Percentiles rank a stretch among this genome's conserved stretches.
These are phyloP conservation scores for Pristis pectinata DNA, from an alignment of 2,797 vertebrate genomes.

Conservation along the genomic window DNA sequence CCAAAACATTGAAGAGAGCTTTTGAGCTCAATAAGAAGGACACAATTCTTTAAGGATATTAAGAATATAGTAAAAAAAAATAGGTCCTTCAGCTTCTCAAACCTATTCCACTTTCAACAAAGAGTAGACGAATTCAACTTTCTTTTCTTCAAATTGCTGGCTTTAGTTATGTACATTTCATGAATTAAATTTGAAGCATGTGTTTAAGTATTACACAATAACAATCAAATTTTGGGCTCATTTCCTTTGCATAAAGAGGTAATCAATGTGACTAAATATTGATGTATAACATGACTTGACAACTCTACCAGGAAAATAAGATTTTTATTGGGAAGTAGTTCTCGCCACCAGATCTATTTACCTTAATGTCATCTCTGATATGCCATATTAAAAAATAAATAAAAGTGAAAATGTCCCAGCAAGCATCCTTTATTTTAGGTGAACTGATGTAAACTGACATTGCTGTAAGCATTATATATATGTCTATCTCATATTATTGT, in stretches of 20 bases:
- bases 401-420: neutral
- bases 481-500: neutral
- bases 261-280: constrained; percentile 21
- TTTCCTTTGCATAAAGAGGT: neutral
- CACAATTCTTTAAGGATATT: neutral
- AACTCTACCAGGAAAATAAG: neutral
- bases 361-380: neutral
- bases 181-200: constrained; percentile 13
- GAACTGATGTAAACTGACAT: neutral
- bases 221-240: neutral
- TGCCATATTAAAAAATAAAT: constrained; percentile 3
- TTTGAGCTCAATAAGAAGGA: neutral
- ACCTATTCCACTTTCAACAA: no score
- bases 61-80: neutral
- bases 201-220: neutral
- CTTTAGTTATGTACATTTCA: neutral
- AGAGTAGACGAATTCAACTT: neutral
- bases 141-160: neutral
- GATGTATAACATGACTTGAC: neutral
- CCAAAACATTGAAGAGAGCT: neutral
- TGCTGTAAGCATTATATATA: neutral
- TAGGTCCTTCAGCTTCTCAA: neutral
- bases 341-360: neutral
- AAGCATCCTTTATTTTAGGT: neutral
- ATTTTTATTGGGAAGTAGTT: neutral